Evolutionary conservation across 1,140 invertebrate species (phyloP), one percentile per base, ranked within the genome.

Genomic region (Sarcophaga bullata): DNA sequence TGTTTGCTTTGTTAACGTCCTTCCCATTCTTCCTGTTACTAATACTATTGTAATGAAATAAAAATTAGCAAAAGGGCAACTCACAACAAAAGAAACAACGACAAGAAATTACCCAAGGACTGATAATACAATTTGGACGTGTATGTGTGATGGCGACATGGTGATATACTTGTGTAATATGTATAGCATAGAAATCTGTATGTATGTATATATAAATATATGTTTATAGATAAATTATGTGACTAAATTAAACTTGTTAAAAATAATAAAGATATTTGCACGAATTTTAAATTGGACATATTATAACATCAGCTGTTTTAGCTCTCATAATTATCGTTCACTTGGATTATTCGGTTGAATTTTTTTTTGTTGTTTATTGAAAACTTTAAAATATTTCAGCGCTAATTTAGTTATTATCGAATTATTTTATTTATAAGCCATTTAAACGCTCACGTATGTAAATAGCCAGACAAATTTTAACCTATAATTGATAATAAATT

Each of bases 201-300:
- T 37, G 25, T 37, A 37, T 37, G 25, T 37, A 37, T 2, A 37
- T 37, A 37, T 2, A 37, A 37, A 37, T 37, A 2, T 37, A 4
- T 37, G 25, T 37, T 1, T 37, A 37, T 37, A 37, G 25, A 37
- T 37, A 37, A 37, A 37, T 37, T 37, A 37, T 37, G 25, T 37
- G 25, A 37, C 50, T 19, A 19, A 68, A 68, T 25, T 25, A 25
- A 68, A 6, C 5, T 17, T 15, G 47, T 48, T 76, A 17, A 76
- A 48, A 76, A 50, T 48, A 76, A 76, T 50, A 47, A 76, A 76
- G 49, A 76, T 10, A 76, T 76, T 76, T 76, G 17, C n/a, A 46
- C 0, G 73, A 37, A 75, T 75, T 47, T 76, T 76, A n/a, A 76
- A 76, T 48, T 48, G 8, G 73, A 6, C 17, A 76, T 7, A 48